These are phyloP conservation scores for Thamnophis sirtalis DNA, from an alignment of 2,113 vertebrate species.

Conservation along the genomic window DNA sequence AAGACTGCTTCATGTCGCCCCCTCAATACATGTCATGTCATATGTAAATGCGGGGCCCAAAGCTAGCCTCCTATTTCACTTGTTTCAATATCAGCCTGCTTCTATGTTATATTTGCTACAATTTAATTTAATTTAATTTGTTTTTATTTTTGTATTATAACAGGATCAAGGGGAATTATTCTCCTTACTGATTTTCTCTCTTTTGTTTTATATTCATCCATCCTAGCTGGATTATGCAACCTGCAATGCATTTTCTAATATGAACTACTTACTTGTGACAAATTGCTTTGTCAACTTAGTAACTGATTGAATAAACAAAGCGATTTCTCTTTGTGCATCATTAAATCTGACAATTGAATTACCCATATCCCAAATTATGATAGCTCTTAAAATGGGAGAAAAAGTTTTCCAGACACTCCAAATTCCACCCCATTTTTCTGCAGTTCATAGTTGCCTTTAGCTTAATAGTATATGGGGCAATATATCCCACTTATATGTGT, in stretches of 20 bases:
- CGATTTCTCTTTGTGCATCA: neutral
- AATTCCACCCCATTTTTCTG: neutral
- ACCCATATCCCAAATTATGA: neutral
- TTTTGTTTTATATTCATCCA: neutral
- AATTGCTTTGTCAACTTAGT: neutral
- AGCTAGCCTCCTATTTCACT: neutral
- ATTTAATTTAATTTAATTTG: conserved; percentile 15
- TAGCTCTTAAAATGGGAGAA: neutral
- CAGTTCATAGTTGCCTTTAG: conserved; percentile 40
- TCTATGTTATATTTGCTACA: neutral
- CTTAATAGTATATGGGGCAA: conserved; percentile 30
- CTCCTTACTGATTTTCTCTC: neutral
- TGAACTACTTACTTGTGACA: neutral
- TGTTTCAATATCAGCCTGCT: neutral
- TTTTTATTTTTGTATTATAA: neutral
- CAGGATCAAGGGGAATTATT: neutral
- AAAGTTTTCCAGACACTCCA: neutral
- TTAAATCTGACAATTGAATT: conserved; percentile 13
- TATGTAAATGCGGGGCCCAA: neutral
- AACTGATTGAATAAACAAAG: neutral
- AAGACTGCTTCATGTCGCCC: neutral
- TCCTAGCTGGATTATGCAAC: neutral
- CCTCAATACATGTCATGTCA: neutral
- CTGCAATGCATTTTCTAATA: neutral
- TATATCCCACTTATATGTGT: conserved; percentile 13